Conservation (phyloP, 2,797 vertebrate genomes). For the Mus caroli region DNA sequence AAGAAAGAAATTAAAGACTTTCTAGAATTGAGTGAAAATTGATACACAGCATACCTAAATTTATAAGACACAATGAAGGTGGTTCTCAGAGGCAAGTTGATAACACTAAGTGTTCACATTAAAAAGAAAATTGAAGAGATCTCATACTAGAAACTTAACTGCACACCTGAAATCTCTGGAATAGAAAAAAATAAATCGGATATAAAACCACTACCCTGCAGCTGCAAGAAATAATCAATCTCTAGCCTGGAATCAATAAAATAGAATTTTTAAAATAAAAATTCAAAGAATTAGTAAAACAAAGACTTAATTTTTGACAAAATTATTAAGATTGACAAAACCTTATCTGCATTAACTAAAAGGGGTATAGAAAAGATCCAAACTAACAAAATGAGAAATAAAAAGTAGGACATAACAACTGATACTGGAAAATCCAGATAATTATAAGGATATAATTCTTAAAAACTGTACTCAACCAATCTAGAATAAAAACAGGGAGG, state of each 20-base stretch:
- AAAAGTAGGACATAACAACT: background rate
- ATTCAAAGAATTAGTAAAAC: background rate
- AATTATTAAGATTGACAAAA: background rate
- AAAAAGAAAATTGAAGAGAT: background rate
- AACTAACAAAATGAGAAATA: background rate
- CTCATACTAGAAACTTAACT: background rate
- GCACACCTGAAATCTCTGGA: background rate
- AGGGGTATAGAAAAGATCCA: background rate
- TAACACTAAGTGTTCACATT: too few relatives aligned
- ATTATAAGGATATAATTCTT: background rate
- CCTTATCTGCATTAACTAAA: background rate
- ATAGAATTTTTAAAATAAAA: background rate
- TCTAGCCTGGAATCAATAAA: background rate
- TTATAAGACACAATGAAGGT: too few relatives aligned
- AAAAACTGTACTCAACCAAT: background rate
- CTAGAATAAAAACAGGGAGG: background rate
- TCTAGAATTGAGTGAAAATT: too few relatives aligned
- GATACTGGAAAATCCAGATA: background rate
- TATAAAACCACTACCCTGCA: background rate
- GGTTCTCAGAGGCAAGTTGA: too few relatives aligned
- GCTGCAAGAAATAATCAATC: background rate
- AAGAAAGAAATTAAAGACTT: background rate
- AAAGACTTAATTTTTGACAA: background rate
- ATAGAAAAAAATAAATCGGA: background rate
- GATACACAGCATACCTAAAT: too few relatives aligned